phyloP scores from a whole-genome alignment of 2,888 invertebrate species.

The Cabera pusaria region DNA sequence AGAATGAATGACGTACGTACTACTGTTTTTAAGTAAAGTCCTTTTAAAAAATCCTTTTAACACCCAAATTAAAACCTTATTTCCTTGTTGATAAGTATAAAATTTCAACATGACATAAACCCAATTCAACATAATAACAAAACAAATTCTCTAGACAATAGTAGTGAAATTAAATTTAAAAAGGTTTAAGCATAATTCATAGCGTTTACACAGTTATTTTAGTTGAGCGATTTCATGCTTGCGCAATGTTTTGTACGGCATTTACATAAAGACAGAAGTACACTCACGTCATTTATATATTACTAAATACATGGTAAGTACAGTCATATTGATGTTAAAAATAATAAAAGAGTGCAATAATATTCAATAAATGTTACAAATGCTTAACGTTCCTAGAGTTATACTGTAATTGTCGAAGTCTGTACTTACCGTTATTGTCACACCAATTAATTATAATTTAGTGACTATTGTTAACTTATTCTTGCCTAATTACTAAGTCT shows the following conservation, averaged over 20 bases:
- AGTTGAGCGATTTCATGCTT: no score
- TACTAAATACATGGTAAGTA: conserved; percentile 39
- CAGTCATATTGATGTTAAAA: conserved; percentile 34
- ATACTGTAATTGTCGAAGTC: conserved; percentile 23
- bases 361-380: conserved; percentile 18
- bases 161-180: no score
- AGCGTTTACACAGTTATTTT: no score
- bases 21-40: conserved; percentile 21
- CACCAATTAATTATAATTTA: conserved; percentile 16
- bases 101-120: no score
- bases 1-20: neutral
- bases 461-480: conserved; percentile 24
- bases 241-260: neutral
- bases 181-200: no score
- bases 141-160: no score
- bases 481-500: conserved; percentile 25
- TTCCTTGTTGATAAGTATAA: no score
- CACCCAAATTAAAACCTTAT: neutral
- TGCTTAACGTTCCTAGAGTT: conserved; percentile 36
- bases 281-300: neutral
- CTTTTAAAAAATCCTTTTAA: no score
- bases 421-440: conserved; percentile 36
- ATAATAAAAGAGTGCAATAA: conserved; percentile 18
- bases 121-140: no score
- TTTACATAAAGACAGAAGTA: conserved; percentile 13